These are phyloP conservation scores for Myiagra hebetior DNA, from an alignment of 2,113 vertebrate genomes.

Conservation along the genomic window DNA sequence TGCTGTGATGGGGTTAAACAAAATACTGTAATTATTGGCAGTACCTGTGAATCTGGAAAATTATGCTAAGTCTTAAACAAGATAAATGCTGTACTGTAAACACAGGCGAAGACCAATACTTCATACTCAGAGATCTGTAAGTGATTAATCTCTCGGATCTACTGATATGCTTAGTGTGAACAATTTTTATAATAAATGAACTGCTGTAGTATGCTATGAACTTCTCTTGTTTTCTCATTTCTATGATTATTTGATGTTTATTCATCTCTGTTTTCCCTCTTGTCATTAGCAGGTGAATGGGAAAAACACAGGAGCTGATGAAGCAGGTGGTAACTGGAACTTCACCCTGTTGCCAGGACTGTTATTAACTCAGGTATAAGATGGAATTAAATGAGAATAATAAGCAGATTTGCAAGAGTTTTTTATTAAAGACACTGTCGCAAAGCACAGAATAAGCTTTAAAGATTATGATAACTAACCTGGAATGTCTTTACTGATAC, in stretches of 20 bases:
- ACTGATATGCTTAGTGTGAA: background rate
- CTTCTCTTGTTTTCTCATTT: background rate
- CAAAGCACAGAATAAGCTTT: conserved; percentile 58
- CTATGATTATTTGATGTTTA: background rate
- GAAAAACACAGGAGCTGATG: background rate
- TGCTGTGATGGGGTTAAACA: background rate
- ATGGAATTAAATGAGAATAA: conserved; percentile 63
- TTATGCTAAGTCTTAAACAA: background rate
- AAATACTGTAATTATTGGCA: background rate
- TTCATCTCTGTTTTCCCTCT: background rate
- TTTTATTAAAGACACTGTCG: conserved; percentile 61
- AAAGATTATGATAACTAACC: conserved; percentile 45
- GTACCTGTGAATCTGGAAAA: background rate
- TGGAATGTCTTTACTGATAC: conserved; percentile 2
- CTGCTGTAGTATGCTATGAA: background rate
- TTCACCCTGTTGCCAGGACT: background rate
- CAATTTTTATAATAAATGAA: background rate
- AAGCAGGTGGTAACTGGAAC: background rate
- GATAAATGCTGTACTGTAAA: background rate
- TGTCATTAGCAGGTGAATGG: background rate
- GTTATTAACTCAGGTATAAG: background rate
- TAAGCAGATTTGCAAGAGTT: conserved; percentile 47
- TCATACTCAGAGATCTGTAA: background rate
- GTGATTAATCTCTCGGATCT: background rate
- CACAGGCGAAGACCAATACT: background rate